These are phyloP conservation scores for Tipula unca DNA, from an alignment of 2,888 invertebrate species.

Conservation along the genomic window DNA sequence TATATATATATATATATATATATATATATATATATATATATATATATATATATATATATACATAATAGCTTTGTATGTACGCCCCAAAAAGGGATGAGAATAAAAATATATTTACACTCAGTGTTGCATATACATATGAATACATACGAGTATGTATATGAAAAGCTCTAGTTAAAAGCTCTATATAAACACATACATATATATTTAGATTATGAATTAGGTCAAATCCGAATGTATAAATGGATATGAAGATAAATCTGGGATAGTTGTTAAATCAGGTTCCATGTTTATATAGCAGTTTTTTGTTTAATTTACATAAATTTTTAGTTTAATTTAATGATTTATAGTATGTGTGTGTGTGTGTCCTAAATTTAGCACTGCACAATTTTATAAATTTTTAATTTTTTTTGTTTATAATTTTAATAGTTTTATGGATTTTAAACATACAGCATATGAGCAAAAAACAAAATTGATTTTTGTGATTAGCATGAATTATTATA, in stretches of 20 bases:
- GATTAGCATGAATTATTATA: neutral
- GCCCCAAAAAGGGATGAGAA: neutral
- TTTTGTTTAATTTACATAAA: neutral
- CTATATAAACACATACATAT: neutral
- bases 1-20: no score
- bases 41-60: no score
- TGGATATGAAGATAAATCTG: neutral
- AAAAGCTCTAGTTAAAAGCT: neutral
- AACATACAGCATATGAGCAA: neutral
- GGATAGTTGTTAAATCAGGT: neutral
- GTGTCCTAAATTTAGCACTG: neutral
- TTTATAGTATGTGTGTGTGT: neutral
- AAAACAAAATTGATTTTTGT: neutral
- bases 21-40: no score
- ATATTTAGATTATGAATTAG: neutral
- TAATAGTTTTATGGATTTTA: neutral
- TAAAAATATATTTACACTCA: neutral
- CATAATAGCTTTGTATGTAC: neutral
- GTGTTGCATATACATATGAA: neutral
- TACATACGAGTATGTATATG: neutral
- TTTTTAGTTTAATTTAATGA: neutral
- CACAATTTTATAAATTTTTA: neutral
- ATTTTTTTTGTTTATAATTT: neutral
- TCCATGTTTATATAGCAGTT: neutral
- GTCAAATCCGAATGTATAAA: neutral